These are phyloP conservation scores for Alaudala cheleensis DNA, from an alignment of 2,113 vertebrate genomes.

Conservation along the genomic window DNA sequence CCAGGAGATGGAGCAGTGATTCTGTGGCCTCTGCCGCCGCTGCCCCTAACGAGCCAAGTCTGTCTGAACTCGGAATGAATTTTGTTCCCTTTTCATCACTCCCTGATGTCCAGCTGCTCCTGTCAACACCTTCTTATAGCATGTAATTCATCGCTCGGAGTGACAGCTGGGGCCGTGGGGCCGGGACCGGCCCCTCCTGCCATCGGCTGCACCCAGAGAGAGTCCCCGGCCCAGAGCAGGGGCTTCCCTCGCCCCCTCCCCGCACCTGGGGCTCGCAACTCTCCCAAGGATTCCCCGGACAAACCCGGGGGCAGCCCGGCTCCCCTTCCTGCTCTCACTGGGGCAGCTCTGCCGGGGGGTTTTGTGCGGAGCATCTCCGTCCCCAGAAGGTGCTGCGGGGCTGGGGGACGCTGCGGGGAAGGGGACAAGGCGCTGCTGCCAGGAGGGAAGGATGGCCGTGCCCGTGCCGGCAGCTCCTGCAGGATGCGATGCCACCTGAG, in stretches of 20 bases:
- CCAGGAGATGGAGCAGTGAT: slow-evolving; percentile 75
- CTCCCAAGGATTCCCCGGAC: slow-evolving; percentile 31
- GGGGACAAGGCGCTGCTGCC: neutral
- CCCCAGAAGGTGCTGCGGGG: neutral
- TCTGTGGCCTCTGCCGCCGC: slow-evolving; percentile 47
- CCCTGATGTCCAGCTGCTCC: slow-evolving; percentile 94
- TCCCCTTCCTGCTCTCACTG: neutral
- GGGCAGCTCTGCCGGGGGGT: neutral
- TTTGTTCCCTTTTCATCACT: slow-evolving; percentile 92
- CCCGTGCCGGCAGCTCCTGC: rapidly evolving
- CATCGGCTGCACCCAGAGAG: slow-evolving; percentile 79
- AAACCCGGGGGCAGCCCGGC: neutral
- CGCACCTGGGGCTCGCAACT: slow-evolving; percentile 57
- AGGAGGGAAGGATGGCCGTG: neutral
- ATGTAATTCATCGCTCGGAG: slow-evolving; percentile 91
- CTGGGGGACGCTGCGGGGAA: neutral
- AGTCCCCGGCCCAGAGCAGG: slow-evolving; percentile 51
- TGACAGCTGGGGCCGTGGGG: slow-evolving; percentile 91
- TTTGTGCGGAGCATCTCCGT: neutral
- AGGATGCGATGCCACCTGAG: rapidly evolving
- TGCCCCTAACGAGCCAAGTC: slow-evolving; percentile 78
- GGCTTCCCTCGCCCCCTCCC: slow-evolving; percentile 28
- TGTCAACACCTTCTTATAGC: slow-evolving; percentile 97
- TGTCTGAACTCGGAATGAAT: slow-evolving; percentile 87
- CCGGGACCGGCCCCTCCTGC: slow-evolving; percentile 88